phyloP scores from a whole-genome alignment of 2,888 invertebrate species.

The Crioceris asparagi region DNA sequence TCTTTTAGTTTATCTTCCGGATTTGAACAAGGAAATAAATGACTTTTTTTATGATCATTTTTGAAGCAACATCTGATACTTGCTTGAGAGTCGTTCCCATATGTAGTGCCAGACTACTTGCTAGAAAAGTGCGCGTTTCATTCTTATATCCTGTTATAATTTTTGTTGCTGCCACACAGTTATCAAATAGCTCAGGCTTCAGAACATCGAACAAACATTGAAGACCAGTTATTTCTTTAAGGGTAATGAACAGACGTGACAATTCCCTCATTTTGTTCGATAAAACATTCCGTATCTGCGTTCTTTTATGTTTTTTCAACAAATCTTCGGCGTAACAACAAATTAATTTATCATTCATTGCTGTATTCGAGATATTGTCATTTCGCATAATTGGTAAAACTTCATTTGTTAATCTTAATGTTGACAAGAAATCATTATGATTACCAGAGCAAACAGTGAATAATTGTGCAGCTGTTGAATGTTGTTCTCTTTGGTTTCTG shows the following conservation, averaged over 20 bases:
- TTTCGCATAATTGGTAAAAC: no score
- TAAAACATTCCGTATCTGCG: no score
- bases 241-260: conserved; percentile 7
- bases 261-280: no score
- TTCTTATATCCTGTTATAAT: conserved; percentile 12
- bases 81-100: conserved; percentile 13
- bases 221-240: conserved; percentile 7
- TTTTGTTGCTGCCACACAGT: conserved; percentile 15
- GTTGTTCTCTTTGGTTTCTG: no score
- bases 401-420: no score
- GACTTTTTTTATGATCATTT: conserved; percentile 11
- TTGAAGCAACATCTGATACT: conserved; percentile 12
- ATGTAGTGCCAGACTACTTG: conserved; percentile 13
- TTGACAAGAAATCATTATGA: no score
- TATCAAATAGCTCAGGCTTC: conserved; percentile 16
- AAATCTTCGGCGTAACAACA: no score
- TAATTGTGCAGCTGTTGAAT: no score
- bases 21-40: conserved; percentile 9
- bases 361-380: no score
- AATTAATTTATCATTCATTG: no score
- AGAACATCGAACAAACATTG: conserved; percentile 9
- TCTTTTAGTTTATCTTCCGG: conserved; percentile 7
- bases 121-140: conserved; percentile 7
- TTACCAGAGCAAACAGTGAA: no score
- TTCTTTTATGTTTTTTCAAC: no score